Conservation (phyloP, 2,797 vertebrate genomes). For the Cyclura pinguis region DNA sequence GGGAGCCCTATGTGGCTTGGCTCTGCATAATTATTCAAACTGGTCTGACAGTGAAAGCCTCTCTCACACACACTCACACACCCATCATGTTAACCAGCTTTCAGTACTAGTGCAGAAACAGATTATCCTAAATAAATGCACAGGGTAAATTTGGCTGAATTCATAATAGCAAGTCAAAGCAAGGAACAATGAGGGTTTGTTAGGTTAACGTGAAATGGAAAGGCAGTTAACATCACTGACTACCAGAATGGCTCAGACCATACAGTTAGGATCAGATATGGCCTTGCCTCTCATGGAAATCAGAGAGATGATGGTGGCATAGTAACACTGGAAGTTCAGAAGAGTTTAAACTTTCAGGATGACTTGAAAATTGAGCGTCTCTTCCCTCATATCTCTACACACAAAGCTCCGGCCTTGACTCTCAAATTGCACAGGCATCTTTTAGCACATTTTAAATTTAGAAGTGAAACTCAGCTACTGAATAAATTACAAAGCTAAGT, state of each 20-base stretch:
- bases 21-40: neutral
- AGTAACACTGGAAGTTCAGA: neutral
- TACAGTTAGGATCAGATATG: neutral
- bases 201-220: neutral
- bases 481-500: neutral
- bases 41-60: neutral
- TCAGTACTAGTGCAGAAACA: too few relatives aligned
- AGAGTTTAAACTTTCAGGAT: neutral
- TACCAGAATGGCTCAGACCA: neutral
- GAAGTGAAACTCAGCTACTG: neutral
- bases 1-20: too few relatives aligned
- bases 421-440: neutral
- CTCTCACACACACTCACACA: too few relatives aligned
- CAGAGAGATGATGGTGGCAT: too few relatives aligned
- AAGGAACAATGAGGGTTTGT: neutral
- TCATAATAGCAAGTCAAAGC: neutral
- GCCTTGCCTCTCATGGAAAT: neutral
- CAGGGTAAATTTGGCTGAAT: neutral
- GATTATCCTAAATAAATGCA: too few relatives aligned
- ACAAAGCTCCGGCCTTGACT: neutral
- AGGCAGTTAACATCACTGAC: neutral
- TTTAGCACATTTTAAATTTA: neutral
- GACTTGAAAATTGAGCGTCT: neutral
- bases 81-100: too few relatives aligned
- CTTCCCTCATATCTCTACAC: neutral